Conservation (phyloP, 2,113 vertebrate genomes). For the Protobothrops flavoviridis region DNA sequence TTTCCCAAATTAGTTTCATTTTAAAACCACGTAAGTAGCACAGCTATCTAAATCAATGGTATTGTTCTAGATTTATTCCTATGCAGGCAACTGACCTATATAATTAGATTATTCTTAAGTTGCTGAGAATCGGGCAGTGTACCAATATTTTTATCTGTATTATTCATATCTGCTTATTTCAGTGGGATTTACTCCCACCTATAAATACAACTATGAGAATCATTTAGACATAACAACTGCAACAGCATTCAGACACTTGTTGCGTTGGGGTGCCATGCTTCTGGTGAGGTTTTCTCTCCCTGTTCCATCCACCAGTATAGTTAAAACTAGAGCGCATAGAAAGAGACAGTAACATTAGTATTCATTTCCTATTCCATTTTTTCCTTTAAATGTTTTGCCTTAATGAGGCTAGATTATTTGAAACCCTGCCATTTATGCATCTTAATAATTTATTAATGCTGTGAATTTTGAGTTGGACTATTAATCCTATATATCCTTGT, state of each 20-base stretch:
- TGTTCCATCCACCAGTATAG: neutral
- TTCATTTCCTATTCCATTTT: neutral
- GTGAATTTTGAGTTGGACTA: neutral
- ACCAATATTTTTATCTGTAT: neutral
- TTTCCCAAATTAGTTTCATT: neutral
- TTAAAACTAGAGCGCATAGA: neutral
- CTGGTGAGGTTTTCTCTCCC: neutral
- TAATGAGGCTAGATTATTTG: neutral
- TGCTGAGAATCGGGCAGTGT: neutral
- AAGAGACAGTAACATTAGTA: neutral
- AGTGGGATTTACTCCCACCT: neutral
- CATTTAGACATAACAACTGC: neutral
- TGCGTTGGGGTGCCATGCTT: neutral
- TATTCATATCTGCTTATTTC: neutral
- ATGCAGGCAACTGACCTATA: neutral
- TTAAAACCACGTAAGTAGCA: neutral
- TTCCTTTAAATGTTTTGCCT: neutral
- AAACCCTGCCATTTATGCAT: neutral
- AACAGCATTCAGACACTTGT: neutral
- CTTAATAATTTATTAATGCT: neutral
- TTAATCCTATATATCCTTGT: neutral
- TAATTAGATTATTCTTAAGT: neutral
- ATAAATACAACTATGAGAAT: neutral
- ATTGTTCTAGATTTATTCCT: neutral
- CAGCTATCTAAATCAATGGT: neutral